Percentiles rank a stretch among this genome's conserved stretches.
These are phyloP conservation scores for Ploceus nigricollis DNA, from an alignment of 2,113 vertebrate genomes.

Conservation along the genomic window DNA sequence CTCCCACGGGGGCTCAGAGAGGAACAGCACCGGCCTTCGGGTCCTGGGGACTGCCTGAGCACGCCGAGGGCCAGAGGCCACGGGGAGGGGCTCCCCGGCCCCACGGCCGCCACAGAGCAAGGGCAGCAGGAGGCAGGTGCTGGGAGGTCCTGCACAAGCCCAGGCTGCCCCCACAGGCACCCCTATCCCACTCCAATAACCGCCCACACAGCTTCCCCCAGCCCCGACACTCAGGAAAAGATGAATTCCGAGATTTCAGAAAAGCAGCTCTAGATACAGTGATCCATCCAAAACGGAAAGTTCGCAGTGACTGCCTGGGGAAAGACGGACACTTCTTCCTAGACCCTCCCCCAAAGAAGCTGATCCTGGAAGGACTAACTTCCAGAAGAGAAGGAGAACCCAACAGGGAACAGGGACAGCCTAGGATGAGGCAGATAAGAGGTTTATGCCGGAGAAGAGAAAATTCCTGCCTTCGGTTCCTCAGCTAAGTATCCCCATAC, in stretches of 20 bases:
- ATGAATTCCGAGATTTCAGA: background rate
- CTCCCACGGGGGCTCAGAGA: background rate
- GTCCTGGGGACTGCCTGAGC: background rate
- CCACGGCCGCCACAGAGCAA: background rate
- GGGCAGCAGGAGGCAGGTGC: background rate
- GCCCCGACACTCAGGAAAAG: background rate
- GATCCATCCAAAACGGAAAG: slow-evolving; percentile 9
- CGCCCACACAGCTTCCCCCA: background rate
- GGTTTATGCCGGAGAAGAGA: slow-evolving; percentile 46
- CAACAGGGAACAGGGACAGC: slow-evolving; percentile 36
- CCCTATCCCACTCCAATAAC: background rate
- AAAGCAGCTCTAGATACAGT: background rate
- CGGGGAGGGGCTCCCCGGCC: background rate
- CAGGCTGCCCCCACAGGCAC: background rate
- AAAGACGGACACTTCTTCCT: background rate
- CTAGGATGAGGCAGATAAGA: slow-evolving; percentile 46
- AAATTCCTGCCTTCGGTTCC: slow-evolving; percentile 9
- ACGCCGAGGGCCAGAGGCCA: background rate
- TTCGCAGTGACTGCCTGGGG: background rate
- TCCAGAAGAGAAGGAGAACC: slow-evolving; percentile 52
- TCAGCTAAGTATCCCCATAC: background rate
- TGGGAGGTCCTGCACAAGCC: background rate
- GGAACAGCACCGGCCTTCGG: background rate
- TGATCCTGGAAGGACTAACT: slow-evolving; percentile 19
- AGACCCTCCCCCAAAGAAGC: slow-evolving; percentile 22